Conservation (phyloP, 2,797 vertebrate genomes). For the Huso huso region DNA sequence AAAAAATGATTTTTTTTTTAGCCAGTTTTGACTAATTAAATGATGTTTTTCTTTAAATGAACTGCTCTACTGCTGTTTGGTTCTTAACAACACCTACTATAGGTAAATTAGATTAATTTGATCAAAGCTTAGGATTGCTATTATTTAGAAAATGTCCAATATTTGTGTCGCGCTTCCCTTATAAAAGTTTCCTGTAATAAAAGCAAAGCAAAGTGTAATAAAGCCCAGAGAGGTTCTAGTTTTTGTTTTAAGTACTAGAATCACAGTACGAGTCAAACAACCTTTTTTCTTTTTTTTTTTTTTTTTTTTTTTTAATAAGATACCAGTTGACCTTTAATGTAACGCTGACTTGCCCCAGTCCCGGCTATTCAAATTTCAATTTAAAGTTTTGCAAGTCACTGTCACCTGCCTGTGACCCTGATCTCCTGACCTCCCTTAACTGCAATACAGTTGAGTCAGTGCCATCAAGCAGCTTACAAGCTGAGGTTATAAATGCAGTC, state of each 20-base stretch:
- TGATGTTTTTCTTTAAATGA: no score
- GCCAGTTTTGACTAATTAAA: no score
- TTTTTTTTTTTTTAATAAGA: constrained; percentile 18
- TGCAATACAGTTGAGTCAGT: constrained; percentile 26
- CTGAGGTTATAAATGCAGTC: constrained; percentile 42
- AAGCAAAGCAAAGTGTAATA: no score
- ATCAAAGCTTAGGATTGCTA: no score
- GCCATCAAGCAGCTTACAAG: constrained; percentile 30
- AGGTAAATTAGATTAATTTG: no score
- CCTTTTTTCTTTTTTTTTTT: constrained; percentile 24
- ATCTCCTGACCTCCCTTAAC: constrained; percentile 31
- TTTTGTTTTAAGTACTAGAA: not conserved
- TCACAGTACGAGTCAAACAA: constrained; percentile 27
- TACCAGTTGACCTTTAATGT: constrained; percentile 22
- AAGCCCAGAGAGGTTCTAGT: constrained; percentile 1
- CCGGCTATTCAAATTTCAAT: constrained; percentile 27
- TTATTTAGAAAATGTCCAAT: no score
- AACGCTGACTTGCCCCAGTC: not conserved
- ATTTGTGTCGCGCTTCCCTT: no score
- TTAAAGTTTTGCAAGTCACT: constrained; percentile 22
- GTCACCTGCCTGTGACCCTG: constrained; percentile 32
- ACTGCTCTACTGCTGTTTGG: no score
- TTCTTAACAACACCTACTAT: no score
- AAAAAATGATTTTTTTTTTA: no score
- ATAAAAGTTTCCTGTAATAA: no score